These are phyloP conservation scores for Chiroxiphia lanceolata DNA, from an alignment of 2,797 vertebrate genomes.

Conservation along the genomic window DNA sequence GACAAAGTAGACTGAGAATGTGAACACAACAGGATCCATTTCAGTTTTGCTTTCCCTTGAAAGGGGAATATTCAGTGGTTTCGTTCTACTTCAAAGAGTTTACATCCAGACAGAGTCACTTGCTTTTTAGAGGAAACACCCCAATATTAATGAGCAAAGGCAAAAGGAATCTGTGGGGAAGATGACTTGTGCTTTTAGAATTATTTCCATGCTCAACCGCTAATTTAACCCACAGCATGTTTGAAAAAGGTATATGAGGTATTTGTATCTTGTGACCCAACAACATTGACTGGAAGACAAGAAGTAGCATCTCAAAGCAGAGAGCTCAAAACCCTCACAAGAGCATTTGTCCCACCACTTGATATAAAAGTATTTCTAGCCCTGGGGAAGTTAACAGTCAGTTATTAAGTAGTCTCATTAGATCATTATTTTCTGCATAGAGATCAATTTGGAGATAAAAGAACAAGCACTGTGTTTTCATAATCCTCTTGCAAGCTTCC, in stretches of 20 bases:
- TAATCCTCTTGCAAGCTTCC: background rate
- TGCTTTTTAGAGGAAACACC: background rate
- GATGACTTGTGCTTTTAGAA: background rate
- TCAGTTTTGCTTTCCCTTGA: background rate
- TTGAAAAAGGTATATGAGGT: background rate
- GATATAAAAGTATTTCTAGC: background rate
- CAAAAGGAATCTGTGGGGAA: background rate
- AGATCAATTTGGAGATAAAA: slow-evolving; percentile 22
- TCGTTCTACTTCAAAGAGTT: background rate
- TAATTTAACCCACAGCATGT: background rate
- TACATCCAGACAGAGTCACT: background rate
- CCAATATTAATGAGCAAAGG: background rate
- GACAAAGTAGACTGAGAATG: background rate
- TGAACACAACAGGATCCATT: background rate
- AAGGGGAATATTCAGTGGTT: background rate
- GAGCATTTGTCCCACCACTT: background rate
- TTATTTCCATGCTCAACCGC: background rate
- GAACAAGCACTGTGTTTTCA: background rate
- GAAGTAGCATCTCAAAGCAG: background rate
- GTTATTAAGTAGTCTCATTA: background rate
- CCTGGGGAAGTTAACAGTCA: background rate
- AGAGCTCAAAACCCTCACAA: background rate
- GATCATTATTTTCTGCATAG: background rate
- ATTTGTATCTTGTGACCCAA: background rate
- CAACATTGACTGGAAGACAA: background rate